These are phyloP conservation scores for Drosophila aff. DNA, from an alignment of 1,140 invertebrate species.

Conservation along the genomic window DNA sequence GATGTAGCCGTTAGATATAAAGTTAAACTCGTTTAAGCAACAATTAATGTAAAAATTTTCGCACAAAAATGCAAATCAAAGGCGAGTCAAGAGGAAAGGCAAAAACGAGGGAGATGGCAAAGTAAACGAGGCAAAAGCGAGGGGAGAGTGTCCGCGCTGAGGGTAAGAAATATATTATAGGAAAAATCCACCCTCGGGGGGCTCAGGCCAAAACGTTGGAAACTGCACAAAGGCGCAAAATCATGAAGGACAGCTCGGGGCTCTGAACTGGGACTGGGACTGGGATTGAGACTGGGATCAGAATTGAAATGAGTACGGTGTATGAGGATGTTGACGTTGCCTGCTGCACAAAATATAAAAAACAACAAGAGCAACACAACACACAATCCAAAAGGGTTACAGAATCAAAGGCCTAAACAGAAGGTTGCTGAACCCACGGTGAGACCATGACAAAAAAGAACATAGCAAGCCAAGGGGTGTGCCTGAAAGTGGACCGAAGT, in stretches of 20 bases:
- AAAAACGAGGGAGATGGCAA: conserved; percentile 17
- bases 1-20: conserved; percentile 34
- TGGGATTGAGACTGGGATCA: conserved; percentile 13
- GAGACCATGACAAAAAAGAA: conserved; percentile 31
- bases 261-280: conserved; percentile 13
- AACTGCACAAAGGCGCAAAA: conserved; percentile 55
- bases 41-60: conserved; percentile 64
- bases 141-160: conserved; percentile 7
- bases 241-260: conserved; percentile 46
- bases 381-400: conserved; percentile 46
- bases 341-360: conserved; percentile 34
- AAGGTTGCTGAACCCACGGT: conserved; percentile 50
- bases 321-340: conserved; percentile 65
- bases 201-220: conserved; percentile 37
- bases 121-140: conserved; percentile 1
- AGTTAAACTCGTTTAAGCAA: conserved; percentile 53
- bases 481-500: conserved; percentile 11
- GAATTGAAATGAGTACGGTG: conserved; percentile 36
- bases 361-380: conserved; percentile 35
- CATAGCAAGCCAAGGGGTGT: conserved; percentile 3
- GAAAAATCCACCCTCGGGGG: conserved; percentile 65
- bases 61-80: conserved; percentile 61
- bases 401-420: conserved; percentile 50
- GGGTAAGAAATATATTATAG: conserved; percentile 62
- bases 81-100: conserved; percentile 30